Base-by-base conservation (phyloP, 2,113 vertebrate genomes). In the Tiliqua scincoides region DNA sequence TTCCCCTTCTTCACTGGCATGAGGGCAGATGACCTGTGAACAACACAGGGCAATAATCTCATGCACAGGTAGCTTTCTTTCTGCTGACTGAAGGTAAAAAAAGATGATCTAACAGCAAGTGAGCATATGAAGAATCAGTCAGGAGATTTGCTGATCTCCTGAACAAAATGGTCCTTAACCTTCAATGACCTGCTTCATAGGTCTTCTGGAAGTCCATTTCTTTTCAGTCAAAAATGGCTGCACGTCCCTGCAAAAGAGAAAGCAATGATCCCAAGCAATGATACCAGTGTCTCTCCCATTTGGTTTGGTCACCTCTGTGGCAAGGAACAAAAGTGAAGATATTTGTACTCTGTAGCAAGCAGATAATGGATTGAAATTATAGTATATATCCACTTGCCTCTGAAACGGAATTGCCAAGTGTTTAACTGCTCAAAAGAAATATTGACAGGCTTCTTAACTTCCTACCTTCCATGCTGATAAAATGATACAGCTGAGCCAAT, bases 21-120 rank as follows among this genome's bases (percentile, higher is more conserved):
- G 18, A 68, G 25, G 17, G 23, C 43, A 67, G 72, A 52, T 65
- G 21, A 65, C 40, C 72, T 85, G 73, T 57, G 43, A 85, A 35
- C 4, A 30, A 77, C 62, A 77, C n/a, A 57, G 37, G 25, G 43
- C 30, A 23, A 77, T 85, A 85, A 85, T 84, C 61, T 75, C 72
- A 84, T 54, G 40, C 57, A 30, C 67, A 52, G 48, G 63, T 12
- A 52, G 15, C 37, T 67, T 65, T 6, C 54, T 77, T 77, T 73
- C 35, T 18, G n/a, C n/a, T 57, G 62, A 21, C 23, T 54, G 27
- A 25, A 65, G n/a, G 83, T 67, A 57, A 67, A n/a, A n/a, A 57
- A 17, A 54, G 43, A 68, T 77, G 30, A 77, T 77, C 43, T 20
- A 37, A 18, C 21, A 25, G 48, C 32, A 54, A 59, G 40, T 59